A percentile compares a stretch with the other conserved stretches of the same genome.
phyloP scores from a whole-genome alignment of 2,113 vertebrate genomes.

The Neoarius graeffei region DNA sequence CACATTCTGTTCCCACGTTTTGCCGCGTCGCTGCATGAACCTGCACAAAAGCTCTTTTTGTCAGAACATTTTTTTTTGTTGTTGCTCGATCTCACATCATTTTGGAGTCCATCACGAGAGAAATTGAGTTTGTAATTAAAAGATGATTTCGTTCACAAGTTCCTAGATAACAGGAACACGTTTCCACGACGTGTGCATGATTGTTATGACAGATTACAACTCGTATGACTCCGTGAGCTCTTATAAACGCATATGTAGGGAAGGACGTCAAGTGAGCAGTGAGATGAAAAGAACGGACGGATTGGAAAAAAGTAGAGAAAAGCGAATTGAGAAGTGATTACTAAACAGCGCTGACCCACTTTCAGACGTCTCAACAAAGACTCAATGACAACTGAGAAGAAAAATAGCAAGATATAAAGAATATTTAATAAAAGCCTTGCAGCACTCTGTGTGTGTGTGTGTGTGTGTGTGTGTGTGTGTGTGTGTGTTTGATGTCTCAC shows the following conservation, averaged over 20 bases:
- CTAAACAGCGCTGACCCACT: constrained; percentile 4
- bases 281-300: not conserved
- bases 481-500: not conserved
- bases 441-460: no score
- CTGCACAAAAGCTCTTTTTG: constrained; percentile 25
- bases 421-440: constrained; percentile 29
- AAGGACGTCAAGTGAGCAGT: not conserved
- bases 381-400: constrained; percentile 6
- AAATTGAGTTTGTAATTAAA: not conserved
- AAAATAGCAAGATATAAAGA: constrained; percentile 20
- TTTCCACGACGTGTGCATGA: not conserved
- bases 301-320: not conserved
- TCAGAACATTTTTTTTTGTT: not conserved
- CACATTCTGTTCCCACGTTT: not conserved
- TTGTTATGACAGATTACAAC: not conserved
- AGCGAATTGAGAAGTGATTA: constrained; percentile 13
- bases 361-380: not conserved
- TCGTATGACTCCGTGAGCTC: not conserved
- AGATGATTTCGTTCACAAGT: not conserved
- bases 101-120: not conserved
- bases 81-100: not conserved
- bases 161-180: not conserved
- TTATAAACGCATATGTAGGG: not conserved
- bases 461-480: not conserved
- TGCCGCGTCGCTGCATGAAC: constrained; percentile 16